A percentile compares a stretch with the other conserved stretches of the same genome.
These are phyloP conservation scores for Turritopsis rubra DNA, from an alignment of 30 jellyfish, hydroid and myxozoan species.

Conservation along the genomic window DNA sequence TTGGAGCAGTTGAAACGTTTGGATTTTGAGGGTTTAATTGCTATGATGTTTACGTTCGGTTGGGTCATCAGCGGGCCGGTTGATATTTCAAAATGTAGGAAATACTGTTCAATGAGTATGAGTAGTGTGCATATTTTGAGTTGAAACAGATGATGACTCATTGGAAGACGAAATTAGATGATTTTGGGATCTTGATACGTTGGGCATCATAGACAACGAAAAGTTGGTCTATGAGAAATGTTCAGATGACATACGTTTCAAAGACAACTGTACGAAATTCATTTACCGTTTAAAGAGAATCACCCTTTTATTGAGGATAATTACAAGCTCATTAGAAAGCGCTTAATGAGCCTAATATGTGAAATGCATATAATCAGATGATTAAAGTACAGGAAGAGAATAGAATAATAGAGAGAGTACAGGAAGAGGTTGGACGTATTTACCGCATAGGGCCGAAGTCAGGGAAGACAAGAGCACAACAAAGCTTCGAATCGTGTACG, in stretches of 20 bases:
- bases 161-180: background rate
- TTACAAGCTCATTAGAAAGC: background rate
- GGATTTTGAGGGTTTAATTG: background rate
- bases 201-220: slow-evolving; percentile 25
- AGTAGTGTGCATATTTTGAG: background rate
- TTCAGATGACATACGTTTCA: background rate
- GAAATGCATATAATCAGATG: background rate
- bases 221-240: slow-evolving; percentile 20
- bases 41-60: background rate
- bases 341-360: background rate
- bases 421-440: background rate
- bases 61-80: slow-evolving; percentile 16
- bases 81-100: background rate
- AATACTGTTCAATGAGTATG: background rate
- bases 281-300: slow-evolving; percentile 27
- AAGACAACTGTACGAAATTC: slow-evolving; percentile 30
- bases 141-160: background rate
- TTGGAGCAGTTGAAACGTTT: background rate
- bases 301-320: slow-evolving; percentile 27
- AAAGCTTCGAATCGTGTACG: background rate
- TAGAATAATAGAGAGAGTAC: background rate
- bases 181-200: slow-evolving; percentile 42
- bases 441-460: background rate
- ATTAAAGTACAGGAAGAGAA: background rate
- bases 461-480: background rate